Base-by-base conservation (phyloP, 2,888 invertebrate species). In the Ormyrus nitidulus region DNA sequence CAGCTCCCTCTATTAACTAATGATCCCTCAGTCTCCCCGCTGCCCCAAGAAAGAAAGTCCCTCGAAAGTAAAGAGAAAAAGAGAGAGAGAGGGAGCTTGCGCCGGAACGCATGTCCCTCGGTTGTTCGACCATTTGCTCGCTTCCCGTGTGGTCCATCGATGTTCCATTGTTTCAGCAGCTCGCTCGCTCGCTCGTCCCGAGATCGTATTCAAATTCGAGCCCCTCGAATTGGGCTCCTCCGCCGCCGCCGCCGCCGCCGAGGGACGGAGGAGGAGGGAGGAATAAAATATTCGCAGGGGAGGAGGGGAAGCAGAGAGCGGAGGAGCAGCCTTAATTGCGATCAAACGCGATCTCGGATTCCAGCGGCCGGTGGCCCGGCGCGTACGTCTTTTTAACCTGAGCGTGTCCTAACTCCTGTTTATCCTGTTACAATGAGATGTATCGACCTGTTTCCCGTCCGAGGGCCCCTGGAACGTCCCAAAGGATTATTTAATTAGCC, bases 71-170 rank as follows among this genome's bases (percentile, higher is more conserved):
- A n/a, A 11, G 34, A 19, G 13, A 65, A 48, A 13, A 66, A 34
- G n/a, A 66, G n/a, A 34, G 48, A n/a, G 48, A 6, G 46, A 19
- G 80, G 75, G 81, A 78, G 80, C 82, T 84, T 84, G 84, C 83
- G 88, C 87, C 86, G 88, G 87, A 89, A 90, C 90, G 89, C 89
- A 90, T 90, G 90, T 90, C 89, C 88, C 85, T 85, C 86, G 89
- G 89, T 90, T 90, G 90, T 90, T 90, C 88, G 88, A 89, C 90
- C 90, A 90, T 90, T 90, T 90, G 90, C 90, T 90, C 88, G 89
- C 90, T 87, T 89, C 89, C 89, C 90, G 90, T 90, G 90, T 90
- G 90, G 90, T 90, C 90, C 90, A 85, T 88, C 88, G 90, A 89
- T 89, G 89, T 89, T 86, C 89, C 90, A 90, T 90, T 90, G 90